Evolutionary conservation across 2,797 vertebrate genomes (phyloP).

Genomic region (Mycteria americana): DNA sequence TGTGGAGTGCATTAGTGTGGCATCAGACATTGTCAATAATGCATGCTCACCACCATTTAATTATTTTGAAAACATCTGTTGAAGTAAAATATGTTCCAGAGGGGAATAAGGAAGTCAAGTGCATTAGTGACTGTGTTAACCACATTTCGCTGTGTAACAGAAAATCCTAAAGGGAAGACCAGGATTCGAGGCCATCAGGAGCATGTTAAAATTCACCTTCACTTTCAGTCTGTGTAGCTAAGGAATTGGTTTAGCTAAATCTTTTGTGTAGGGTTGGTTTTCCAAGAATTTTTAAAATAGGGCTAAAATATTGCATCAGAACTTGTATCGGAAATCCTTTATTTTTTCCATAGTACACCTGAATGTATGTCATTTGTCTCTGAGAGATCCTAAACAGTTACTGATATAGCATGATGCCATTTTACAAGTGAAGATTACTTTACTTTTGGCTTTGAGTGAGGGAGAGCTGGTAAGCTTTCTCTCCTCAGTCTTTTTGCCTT

Average conservation of each 20-base stretch:
- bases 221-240: background rate
- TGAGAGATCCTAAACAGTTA: background rate
- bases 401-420: background rate
- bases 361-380: background rate
- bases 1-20: slow-evolving; percentile 62
- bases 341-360: background rate
- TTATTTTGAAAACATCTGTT: slow-evolving; percentile 79
- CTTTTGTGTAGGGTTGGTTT: background rate
- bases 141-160: slow-evolving; percentile 16
- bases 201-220: background rate
- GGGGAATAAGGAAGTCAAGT: slow-evolving; percentile 65
- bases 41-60: slow-evolving; percentile 71
- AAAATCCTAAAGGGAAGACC: slow-evolving; percentile 27
- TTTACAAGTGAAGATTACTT: background rate
- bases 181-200: background rate
- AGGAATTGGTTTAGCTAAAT: background rate
- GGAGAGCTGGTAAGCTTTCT: background rate
- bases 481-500: background rate
- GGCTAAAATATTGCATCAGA: background rate
- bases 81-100: slow-evolving; percentile 70
- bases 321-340: background rate
- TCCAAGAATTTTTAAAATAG: background rate
- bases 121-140: slow-evolving; percentile 56
- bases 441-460: background rate
- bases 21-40: slow-evolving; percentile 75